A percentile compares a stretch with the other conserved stretches of the same genome.
These are phyloP conservation scores for Dinothrombium tinctorium DNA, from an alignment of 1,140 invertebrate species.

Conservation along the genomic window DNA sequence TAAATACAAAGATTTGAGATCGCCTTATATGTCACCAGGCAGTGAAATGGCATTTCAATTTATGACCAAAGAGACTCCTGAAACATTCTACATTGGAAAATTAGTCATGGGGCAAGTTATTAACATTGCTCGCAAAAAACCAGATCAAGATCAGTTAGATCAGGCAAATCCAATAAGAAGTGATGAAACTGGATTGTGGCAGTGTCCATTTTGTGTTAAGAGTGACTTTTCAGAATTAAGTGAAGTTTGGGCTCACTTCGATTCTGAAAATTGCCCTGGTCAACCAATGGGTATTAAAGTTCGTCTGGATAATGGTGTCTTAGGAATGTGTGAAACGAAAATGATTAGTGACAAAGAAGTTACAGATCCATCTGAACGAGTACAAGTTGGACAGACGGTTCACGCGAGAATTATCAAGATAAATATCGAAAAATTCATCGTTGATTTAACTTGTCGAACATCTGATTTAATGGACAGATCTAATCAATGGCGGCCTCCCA, in stretches of 20 bases:
- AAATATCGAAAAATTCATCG: conserved; percentile 74
- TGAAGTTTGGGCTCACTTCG: conserved; percentile 96
- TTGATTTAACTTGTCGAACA: conserved; percentile 76
- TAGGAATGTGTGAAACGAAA: conserved; percentile 81
- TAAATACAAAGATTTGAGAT: conserved; percentile 78
- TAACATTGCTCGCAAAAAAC: conserved; percentile 46
- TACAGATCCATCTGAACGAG: conserved; percentile 71
- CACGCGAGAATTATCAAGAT: conserved; percentile 87
- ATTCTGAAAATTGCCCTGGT: conserved; percentile 78
- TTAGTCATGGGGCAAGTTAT: conserved; percentile 23
- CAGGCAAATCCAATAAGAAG: conserved; percentile 81
- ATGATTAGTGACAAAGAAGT: conserved; percentile 86
- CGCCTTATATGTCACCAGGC: conserved; percentile 47
- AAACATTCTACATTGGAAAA: conserved; percentile 74
- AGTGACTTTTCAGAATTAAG: conserved; percentile 83
- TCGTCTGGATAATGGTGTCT: conserved; percentile 74
- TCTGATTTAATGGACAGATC: conserved; percentile 79
- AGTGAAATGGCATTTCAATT: conserved; percentile 77
- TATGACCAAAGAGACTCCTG: conserved; percentile 82
- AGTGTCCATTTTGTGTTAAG: conserved; percentile 88
- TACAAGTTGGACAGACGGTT: conserved; percentile 56
- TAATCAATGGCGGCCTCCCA: conserved; percentile 43
- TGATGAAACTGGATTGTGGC: conserved; percentile 79
- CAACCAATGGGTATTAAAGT: conserved; percentile 74
- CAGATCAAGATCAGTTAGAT: conserved; percentile 74